phyloP scores from a whole-genome alignment of 2,797 vertebrate species.

The Phrynocephalus vlangalii region DNA sequence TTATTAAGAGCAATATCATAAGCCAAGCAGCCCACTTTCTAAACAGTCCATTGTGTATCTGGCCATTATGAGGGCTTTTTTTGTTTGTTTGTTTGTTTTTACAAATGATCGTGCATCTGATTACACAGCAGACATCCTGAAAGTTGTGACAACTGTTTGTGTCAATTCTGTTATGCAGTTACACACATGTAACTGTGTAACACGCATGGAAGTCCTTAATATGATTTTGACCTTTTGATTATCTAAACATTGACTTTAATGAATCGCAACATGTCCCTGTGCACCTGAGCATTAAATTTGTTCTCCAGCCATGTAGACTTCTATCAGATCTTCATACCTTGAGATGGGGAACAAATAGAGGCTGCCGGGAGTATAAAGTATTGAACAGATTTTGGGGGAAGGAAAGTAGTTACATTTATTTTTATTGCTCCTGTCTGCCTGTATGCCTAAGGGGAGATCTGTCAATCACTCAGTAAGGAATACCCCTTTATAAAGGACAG shows the following conservation, averaged over 20 bases:
- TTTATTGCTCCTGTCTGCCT: neutral
- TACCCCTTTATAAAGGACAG: neutral
- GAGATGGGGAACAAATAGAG: neutral
- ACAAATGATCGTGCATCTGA: no score
- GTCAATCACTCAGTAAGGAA: conserved; percentile 12
- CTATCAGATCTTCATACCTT: neutral
- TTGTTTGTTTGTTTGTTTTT: no score
- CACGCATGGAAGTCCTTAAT: no score
- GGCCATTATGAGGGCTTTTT: no score
- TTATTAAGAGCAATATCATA: no score
- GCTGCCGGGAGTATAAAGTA: conserved; percentile 1
- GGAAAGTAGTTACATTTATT: neutral
- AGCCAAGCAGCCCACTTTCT: no score
- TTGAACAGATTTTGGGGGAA: neutral
- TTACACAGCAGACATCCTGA: no score
- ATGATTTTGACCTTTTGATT: neutral
- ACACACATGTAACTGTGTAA: no score
- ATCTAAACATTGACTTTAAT: neutral
- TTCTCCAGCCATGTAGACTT: conserved; percentile 1
- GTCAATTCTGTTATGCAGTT: no score
- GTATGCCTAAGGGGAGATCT: neutral
- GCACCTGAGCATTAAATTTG: neutral
- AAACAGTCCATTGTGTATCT: no score
- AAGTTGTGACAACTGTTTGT: no score
- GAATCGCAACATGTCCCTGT: neutral